Evolutionary conservation across 1,140 invertebrate genomes (phyloP).

Genomic region (Hycleus phaleratus): DNA sequence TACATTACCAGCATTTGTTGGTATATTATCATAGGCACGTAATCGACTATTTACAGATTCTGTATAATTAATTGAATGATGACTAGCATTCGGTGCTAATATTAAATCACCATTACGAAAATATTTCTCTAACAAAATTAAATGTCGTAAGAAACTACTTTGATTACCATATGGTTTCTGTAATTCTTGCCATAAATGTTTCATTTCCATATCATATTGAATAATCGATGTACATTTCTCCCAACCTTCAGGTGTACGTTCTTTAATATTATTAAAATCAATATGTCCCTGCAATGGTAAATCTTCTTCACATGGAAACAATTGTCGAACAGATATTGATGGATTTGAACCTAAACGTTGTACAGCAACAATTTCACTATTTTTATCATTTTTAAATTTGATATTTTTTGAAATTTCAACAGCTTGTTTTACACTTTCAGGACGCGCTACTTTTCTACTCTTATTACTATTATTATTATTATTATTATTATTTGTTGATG

Average conservation of each 20-base stretch:
- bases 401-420: conserved; percentile 33
- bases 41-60: conserved; percentile 70
- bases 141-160: conserved; percentile 71
- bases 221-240: conserved; percentile 69
- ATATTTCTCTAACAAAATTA: conserved; percentile 75
- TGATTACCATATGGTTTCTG: conserved; percentile 79
- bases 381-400: conserved; percentile 24
- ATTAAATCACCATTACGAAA: conserved; percentile 67
- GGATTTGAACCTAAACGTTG: conserved; percentile 60
- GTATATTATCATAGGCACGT: conserved; percentile 60
- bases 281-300: conserved; percentile 66
- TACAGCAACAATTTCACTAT: conserved; percentile 30
- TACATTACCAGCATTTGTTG: conserved; percentile 33
- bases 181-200: conserved; percentile 68
- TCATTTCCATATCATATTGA: conserved; percentile 74
- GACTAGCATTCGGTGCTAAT: conserved; percentile 60
- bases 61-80: conserved; percentile 66
- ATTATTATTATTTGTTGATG: neutral
- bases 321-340: conserved; percentile 67
- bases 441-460: conserved; percentile 18
- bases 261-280: conserved; percentile 59
- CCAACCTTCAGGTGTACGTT: conserved; percentile 65
- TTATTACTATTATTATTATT: conserved; percentile 8
- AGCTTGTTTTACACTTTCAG: conserved; percentile 30
- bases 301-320: conserved; percentile 73